Conservation (phyloP, 2,113 vertebrate genomes). For the Suricata suricatta region DNA sequence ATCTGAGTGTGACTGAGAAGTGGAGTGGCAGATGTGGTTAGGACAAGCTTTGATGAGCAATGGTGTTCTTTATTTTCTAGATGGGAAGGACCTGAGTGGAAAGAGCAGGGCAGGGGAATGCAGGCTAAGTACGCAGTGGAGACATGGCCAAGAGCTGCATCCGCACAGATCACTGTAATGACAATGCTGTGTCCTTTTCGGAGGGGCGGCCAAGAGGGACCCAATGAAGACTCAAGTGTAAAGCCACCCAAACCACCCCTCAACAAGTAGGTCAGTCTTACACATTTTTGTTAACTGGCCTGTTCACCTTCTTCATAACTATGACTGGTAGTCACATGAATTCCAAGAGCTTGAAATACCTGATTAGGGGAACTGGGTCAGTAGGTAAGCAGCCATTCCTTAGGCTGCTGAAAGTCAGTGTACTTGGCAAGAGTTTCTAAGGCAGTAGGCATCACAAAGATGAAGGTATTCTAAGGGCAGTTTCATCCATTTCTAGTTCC, state of each 20-base stretch:
- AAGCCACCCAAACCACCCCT: not conserved
- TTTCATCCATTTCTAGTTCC: not conserved
- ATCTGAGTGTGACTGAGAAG: not conserved
- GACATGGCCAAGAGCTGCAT: not conserved
- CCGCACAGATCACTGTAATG: fast-evolving
- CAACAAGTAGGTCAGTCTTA: not conserved
- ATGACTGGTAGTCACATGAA: not conserved
- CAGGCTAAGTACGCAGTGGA: not conserved
- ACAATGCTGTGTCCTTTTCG: not conserved
- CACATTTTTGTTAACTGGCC: not conserved
- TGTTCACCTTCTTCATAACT: not conserved
- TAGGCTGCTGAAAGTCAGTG: not conserved
- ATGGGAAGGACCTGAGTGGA: not conserved
- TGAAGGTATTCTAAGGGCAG: not conserved
- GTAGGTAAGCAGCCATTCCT: not conserved
- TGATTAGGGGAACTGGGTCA: not conserved
- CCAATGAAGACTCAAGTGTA: not conserved
- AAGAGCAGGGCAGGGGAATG: not conserved
- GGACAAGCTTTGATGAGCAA: not conserved
- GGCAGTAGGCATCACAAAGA: not conserved
- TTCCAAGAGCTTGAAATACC: not conserved
- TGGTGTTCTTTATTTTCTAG: not conserved
- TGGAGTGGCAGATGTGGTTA: not conserved
- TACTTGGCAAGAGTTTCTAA: not conserved
- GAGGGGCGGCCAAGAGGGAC: not conserved